Conservation (phyloP, 2,888 invertebrate genomes). For the Isotomurus palustris region DNA sequence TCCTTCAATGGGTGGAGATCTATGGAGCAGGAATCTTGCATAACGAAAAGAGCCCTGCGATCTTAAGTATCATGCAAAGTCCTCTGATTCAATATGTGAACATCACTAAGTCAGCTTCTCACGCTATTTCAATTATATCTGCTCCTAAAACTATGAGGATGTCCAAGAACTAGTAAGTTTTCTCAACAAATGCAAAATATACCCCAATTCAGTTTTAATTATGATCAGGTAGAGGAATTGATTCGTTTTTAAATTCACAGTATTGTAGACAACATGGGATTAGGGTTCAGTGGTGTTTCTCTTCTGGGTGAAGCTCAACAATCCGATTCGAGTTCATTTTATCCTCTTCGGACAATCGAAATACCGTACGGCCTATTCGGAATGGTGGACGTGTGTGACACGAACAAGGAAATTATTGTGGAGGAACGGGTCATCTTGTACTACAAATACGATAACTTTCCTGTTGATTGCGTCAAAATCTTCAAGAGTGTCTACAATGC, state of each 20-base stretch:
- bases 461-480: slow-evolving; percentile 96
- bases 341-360: slow-evolving; percentile 72
- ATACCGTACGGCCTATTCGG: slow-evolving; percentile 85
- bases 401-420: slow-evolving; percentile 82
- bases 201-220: background rate
- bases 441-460: slow-evolving; percentile 93
- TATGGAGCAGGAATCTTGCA: slow-evolving; percentile 88
- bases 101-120: slow-evolving; percentile 76
- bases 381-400: slow-evolving; percentile 92
- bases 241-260: slow-evolving; percentile 48
- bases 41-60: slow-evolving; percentile 86
- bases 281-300: slow-evolving; percentile 83
- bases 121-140: slow-evolving; percentile 87
- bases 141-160: slow-evolving; percentile 74
- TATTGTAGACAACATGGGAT: slow-evolving; percentile 75
- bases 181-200: too few relatives aligned
- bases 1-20: slow-evolving; percentile 72
- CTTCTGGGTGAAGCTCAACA: slow-evolving; percentile 89
- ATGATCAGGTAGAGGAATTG: background rate
- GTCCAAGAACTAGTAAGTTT: slow-evolving; percentile 59
- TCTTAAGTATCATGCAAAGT: slow-evolving; percentile 83
- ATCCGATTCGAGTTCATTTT: slow-evolving; percentile 80
- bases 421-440: slow-evolving; percentile 87
- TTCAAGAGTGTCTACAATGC: slow-evolving; percentile 79
- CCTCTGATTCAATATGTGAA: slow-evolving; percentile 76